Evolutionary conservation across 1,140 invertebrate genomes (phyloP).

Genomic region (Drosophila neocordata): DNA sequence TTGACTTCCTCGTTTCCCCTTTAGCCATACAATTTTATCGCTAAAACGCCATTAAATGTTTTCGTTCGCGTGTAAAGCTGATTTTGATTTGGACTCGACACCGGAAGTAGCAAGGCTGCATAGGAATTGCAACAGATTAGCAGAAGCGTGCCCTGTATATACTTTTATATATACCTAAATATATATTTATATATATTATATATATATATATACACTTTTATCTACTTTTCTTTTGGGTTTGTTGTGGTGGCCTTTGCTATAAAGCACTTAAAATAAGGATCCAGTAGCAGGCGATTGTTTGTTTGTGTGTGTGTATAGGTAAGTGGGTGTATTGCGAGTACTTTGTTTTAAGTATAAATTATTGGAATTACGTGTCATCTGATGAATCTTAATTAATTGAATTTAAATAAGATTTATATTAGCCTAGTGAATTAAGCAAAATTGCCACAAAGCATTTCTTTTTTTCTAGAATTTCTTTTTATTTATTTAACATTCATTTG

Average conservation of each 20-base stretch:
- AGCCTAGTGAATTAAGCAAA: constrained; percentile 25
- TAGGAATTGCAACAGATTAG: constrained; percentile 52
- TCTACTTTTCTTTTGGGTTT: background rate
- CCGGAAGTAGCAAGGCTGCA: constrained; percentile 8
- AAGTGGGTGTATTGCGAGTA: background rate
- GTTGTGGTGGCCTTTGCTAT: constrained; percentile 19
- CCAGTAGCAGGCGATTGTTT: constrained; percentile 7
- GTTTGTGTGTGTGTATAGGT: background rate
- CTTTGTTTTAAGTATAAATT: constrained; percentile 58
- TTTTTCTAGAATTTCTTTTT: background rate
- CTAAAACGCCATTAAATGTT: constrained; percentile 66
- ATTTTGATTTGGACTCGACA: constrained; percentile 33
- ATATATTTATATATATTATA: background rate
- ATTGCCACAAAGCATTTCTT: background rate
- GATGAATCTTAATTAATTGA: constrained; percentile 72
- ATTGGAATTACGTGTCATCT: constrained; percentile 64
- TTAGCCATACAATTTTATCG: constrained; percentile 30
- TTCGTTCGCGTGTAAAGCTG: constrained; percentile 58
- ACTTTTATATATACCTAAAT: background rate
- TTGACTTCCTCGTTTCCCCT: constrained; percentile 13
- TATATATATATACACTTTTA: background rate
- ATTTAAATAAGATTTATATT: constrained; percentile 67
- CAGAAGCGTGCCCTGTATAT: background rate
- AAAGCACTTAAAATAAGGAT: constrained; percentile 56
- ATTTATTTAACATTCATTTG: background rate